Evolutionary conservation across 2,113 vertebrate species (phyloP).

Genomic region (Erpornis zantholeuca): DNA sequence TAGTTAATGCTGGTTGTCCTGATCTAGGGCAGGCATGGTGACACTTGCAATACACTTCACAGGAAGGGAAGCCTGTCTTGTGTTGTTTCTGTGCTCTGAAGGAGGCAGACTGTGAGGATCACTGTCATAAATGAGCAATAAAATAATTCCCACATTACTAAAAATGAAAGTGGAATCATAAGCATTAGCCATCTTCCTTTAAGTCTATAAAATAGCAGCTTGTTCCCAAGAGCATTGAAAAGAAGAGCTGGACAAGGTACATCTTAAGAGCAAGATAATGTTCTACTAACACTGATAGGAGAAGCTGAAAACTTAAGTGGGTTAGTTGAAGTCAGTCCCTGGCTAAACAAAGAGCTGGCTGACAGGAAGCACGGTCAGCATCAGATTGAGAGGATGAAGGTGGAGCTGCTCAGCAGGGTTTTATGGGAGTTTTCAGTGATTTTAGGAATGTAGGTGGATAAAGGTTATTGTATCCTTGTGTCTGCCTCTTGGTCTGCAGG

Average conservation of each 20-base stretch:
- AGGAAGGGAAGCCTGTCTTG: accelerated
- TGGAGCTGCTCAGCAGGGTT: not conserved
- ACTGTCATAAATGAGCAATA: not conserved
- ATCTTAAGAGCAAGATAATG: not conserved
- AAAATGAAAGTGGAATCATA: not conserved
- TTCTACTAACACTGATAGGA: not conserved
- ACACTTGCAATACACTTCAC: not conserved
- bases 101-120: not conserved
- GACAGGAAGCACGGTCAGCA: not conserved
- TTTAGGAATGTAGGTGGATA: not conserved
- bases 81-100: accelerated
- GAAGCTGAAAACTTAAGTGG: not conserved
- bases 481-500: not conserved
- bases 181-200: not conserved
- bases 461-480: accelerated
- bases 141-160: not conserved
- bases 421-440: not conserved
- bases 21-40: not conserved
- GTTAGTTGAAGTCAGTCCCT: not conserved
- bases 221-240: not conserved
- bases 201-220: not conserved
- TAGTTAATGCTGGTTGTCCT: not conserved
- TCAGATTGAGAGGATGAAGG: accelerated
- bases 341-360: not conserved
- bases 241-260: not conserved